A percentile compares a stretch with the other conserved stretches of the same genome.
These are phyloP conservation scores for Sarcophaga bullata DNA, from an alignment of 1,140 invertebrate species.

Conservation along the genomic window DNA sequence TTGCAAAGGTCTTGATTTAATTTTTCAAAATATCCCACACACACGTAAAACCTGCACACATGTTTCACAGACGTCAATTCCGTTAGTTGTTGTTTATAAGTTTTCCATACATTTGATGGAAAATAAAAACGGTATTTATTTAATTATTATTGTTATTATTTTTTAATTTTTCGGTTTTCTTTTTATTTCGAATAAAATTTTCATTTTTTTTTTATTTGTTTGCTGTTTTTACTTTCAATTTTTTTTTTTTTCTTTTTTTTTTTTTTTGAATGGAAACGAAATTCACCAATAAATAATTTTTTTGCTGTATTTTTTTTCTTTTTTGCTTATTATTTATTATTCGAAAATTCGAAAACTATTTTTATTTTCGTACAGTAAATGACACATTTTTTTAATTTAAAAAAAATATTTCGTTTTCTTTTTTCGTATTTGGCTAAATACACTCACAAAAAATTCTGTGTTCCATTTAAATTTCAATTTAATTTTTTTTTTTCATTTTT, in stretches of 20 bases:
- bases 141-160: no score
- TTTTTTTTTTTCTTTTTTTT: no score
- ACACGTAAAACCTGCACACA: neutral
- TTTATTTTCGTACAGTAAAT: neutral
- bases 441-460: neutral
- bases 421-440: neutral
- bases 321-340: no score
- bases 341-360: no score
- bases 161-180: no score
- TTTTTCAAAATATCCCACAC: no score
- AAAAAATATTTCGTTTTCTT: neutral
- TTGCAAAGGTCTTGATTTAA: no score
- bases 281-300: no score
- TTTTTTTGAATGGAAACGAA: no score
- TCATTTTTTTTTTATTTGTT: no score
- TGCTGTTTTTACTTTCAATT: no score
- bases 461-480: neutral
- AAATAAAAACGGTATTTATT: neutral
- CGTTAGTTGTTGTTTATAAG: neutral
- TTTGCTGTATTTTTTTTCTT: no score
- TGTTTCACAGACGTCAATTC: conserved; percentile 5
- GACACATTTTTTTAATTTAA: neutral
- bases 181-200: neutral
- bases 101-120: neutral
- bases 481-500: neutral